phyloP scores from a whole-genome alignment of 2,113 vertebrate genomes.

The Todiramphus chloris region DNA sequence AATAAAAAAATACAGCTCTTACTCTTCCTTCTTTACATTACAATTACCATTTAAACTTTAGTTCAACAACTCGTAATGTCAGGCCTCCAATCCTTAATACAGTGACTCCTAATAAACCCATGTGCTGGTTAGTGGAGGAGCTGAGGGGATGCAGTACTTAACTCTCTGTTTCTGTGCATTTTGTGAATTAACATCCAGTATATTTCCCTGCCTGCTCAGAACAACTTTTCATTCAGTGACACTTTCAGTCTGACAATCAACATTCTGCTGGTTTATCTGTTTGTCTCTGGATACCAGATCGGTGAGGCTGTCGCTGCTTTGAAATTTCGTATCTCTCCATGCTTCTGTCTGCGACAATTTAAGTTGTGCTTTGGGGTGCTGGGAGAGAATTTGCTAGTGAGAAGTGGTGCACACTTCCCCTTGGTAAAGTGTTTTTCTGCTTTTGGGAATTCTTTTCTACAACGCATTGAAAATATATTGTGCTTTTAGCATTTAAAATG shows the following conservation, averaged over 20 bases:
- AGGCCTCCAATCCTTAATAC: background rate
- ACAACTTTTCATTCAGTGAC: background rate
- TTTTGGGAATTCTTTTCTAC: background rate
- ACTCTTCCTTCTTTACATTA: background rate
- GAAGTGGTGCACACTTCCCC: background rate
- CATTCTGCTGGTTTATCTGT: background rate
- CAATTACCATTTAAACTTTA: background rate
- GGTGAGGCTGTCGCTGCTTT: background rate
- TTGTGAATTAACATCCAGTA: background rate
- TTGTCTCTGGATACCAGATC: background rate
- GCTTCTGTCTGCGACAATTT: background rate
- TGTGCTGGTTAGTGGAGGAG: background rate
- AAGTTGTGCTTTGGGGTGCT: background rate
- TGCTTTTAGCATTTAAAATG: background rate
- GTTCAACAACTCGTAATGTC: background rate
- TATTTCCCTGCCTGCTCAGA: background rate
- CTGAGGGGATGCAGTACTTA: background rate
- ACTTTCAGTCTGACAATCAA: background rate
- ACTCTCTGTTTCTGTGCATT: background rate
- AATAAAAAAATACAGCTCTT: background rate
- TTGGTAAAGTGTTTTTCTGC: background rate
- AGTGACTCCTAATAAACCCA: background rate
- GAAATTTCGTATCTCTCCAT: background rate
- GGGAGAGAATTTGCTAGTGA: background rate
- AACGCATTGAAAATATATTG: background rate